A percentile compares a stretch with the other conserved stretches of the same genome.
Conservation (phyloP, 1,140 invertebrate genomes). For the Adelges cooleyi region DNA sequence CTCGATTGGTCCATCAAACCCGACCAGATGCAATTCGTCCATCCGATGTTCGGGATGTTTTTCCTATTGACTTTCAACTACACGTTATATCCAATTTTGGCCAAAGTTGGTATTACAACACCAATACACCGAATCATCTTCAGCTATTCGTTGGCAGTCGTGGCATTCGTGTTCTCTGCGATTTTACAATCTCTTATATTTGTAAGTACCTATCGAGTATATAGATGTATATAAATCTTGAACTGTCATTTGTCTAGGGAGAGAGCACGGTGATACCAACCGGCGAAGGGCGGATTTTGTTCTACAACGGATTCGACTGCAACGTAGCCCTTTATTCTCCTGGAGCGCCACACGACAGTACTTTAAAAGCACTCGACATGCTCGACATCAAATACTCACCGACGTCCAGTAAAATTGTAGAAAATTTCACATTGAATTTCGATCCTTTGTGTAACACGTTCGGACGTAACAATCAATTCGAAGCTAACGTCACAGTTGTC, state of each 20-base stretch:
- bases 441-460: background rate
- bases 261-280: conserved; percentile 1
- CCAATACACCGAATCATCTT: conserved; percentile 63
- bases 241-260: background rate
- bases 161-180: conserved; percentile 57
- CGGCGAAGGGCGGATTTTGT: background rate
- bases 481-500: background rate
- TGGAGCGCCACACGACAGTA: background rate
- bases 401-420: background rate
- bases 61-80: conserved; percentile 81
- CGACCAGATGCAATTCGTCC: conserved; percentile 82
- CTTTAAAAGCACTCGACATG: background rate
- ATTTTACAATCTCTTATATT: background rate
- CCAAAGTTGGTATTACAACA: conserved; percentile 40
- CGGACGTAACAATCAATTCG: background rate
- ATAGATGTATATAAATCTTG: background rate
- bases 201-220: background rate
- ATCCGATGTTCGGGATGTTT: conserved; percentile 70
- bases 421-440: background rate
- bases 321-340: background rate
- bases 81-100: conserved; percentile 51
- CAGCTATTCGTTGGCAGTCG: conserved; percentile 69
- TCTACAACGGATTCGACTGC: conserved; percentile 4
- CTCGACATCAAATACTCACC: background rate
- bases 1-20: conserved; percentile 53